phyloP scores from a whole-genome alignment of 2,113 vertebrate genomes.

The Pseudopipra pipra region DNA sequence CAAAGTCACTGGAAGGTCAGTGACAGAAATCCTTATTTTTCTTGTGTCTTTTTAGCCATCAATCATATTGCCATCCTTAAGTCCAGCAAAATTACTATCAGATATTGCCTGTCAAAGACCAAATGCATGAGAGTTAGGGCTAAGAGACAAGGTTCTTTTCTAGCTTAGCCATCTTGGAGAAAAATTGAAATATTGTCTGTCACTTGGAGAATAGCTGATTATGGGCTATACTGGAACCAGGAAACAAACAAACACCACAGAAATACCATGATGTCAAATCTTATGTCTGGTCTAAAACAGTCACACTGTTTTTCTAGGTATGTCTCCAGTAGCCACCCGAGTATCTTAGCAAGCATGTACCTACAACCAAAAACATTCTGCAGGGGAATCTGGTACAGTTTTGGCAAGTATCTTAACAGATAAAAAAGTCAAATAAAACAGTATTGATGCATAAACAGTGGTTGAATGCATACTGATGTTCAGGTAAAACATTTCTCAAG shows the following conservation, averaged over 20 bases:
- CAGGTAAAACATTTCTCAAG: background rate
- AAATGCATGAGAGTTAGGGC: background rate
- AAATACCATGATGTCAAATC: background rate
- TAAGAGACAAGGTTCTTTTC: background rate
- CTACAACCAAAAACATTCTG: background rate
- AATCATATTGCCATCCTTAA: background rate
- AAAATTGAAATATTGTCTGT: background rate
- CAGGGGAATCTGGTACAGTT: background rate
- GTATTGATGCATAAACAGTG: background rate
- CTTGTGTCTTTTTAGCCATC: background rate
- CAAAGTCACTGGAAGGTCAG: background rate
- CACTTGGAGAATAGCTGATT: background rate
- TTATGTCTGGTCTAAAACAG: background rate
- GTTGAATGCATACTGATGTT: background rate
- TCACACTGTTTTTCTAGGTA: background rate
- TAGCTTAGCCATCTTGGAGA: background rate
- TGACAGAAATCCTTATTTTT: slow-evolving; percentile 14
- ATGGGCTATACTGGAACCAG: background rate
- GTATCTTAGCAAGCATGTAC: background rate
- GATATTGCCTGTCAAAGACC: slow-evolving; percentile 3
- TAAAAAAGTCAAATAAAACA: background rate
- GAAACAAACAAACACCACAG: background rate
- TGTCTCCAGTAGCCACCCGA: background rate
- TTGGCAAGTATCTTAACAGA: background rate
- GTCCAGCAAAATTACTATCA: slow-evolving; percentile 8